Conservation (phyloP, 2,113 vertebrate species). For the Malurus elegans region DNA sequence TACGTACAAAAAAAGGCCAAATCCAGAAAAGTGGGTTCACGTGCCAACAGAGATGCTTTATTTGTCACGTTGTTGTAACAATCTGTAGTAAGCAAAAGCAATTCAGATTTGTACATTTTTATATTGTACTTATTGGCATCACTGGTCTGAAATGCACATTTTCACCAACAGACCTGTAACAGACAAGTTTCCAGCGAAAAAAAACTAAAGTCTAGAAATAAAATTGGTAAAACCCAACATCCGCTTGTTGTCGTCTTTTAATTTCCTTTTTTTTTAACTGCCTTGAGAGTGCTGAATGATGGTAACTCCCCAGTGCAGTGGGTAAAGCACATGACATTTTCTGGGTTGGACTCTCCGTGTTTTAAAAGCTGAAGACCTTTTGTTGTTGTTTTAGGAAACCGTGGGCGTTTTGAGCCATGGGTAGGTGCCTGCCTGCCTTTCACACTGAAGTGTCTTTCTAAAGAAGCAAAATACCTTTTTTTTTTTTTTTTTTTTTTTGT, state of each 20-base stretch:
- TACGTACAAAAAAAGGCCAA: constrained; percentile 71
- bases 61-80: constrained; percentile 71
- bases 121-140: constrained; percentile 72
- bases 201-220: constrained; percentile 80
- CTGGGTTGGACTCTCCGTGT: background rate
- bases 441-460: background rate
- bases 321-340: background rate
- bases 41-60: constrained; percentile 70
- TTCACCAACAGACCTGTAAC: constrained; percentile 80
- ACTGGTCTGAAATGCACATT: constrained; percentile 85
- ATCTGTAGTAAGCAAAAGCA: constrained; percentile 68
- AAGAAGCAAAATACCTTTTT: background rate
- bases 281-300: background rate
- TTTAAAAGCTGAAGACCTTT: background rate
- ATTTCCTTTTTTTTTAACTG: background rate
- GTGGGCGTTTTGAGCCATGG: background rate
- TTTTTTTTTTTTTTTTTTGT: background rate
- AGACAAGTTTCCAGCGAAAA: constrained; percentile 76
- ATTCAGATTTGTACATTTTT: constrained; percentile 69
- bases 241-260: background rate
- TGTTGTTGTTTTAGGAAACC: background rate
- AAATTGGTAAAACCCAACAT: constrained; percentile 74
- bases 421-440: background rate
- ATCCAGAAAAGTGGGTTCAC: constrained; percentile 70
- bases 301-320: background rate